These are phyloP conservation scores for Catagonus wagneri DNA, from an alignment of 2,113 vertebrate genomes.

Conservation along the genomic window DNA sequence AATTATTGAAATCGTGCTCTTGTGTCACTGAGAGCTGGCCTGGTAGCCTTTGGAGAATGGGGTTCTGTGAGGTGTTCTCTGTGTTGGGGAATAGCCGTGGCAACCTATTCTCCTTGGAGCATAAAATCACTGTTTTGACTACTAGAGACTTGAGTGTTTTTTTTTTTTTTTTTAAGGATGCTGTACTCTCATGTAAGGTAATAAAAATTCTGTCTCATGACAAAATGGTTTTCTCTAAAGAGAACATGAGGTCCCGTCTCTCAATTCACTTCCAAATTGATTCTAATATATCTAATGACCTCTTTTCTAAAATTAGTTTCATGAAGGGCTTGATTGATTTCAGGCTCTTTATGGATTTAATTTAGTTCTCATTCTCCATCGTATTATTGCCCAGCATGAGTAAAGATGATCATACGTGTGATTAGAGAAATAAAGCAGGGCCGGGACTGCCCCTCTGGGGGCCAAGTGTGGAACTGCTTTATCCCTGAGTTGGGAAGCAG, in stretches of 20 bases:
- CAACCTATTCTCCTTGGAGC: background rate
- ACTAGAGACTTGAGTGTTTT: background rate
- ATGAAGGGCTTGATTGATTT: slow-evolving; percentile 67
- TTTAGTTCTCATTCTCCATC: slow-evolving; percentile 60
- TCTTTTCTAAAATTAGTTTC: slow-evolving; percentile 80
- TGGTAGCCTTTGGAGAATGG: background rate
- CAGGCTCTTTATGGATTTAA: slow-evolving; percentile 66
- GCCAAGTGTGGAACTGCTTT: background rate
- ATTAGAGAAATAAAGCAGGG: slow-evolving; percentile 37
- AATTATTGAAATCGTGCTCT: background rate
- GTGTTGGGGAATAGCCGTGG: accelerated
- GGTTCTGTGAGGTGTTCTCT: background rate
- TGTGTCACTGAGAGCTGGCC: background rate
- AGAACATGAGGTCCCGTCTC: background rate
- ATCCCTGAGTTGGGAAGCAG: background rate
- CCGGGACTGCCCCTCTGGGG: background rate
- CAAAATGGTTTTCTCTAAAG: background rate
- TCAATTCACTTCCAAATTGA: slow-evolving; percentile 49
- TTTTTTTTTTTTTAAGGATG: background rate
- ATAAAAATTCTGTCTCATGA: slow-evolving; percentile 8
- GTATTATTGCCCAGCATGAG: slow-evolving; percentile 18
- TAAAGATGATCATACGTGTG: background rate
- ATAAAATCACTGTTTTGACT: background rate
- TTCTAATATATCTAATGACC: slow-evolving; percentile 51
- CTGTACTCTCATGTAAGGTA: background rate